These are phyloP conservation scores for Tetragonula clypearis DNA, from an alignment of 1,140 invertebrate species.

Conservation along the genomic window DNA sequence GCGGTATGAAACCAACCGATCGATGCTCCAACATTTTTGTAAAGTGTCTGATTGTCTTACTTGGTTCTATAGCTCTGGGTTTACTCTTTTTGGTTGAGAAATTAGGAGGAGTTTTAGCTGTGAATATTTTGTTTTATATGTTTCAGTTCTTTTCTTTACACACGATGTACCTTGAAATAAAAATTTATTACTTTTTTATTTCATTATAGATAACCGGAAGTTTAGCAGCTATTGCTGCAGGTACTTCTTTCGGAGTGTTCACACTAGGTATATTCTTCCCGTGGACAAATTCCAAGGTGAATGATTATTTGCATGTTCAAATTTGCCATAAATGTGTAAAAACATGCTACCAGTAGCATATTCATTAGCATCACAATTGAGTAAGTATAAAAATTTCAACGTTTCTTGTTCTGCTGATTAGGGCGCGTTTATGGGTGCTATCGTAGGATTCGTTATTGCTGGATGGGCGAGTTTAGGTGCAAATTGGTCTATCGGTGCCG, in stretches of 20 bases:
- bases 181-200: neutral
- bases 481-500: constrained; percentile 71
- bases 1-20: constrained; percentile 84
- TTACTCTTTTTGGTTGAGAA: constrained; percentile 88
- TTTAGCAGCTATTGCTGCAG: constrained; percentile 91
- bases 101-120: constrained; percentile 88
- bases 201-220: constrained; percentile 87
- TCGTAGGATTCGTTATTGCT: constrained; percentile 73
- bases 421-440: constrained; percentile 76
- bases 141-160: neutral
- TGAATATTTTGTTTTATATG: constrained; percentile 68
- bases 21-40: constrained; percentile 85
- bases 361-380: neutral
- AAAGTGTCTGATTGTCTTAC: constrained; percentile 84
- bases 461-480: constrained; percentile 77
- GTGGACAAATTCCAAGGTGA: constrained; percentile 88
- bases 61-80: constrained; percentile 85
- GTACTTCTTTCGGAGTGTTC: constrained; percentile 92
- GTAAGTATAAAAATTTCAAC: constrained; percentile 19
- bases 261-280: constrained; percentile 92
- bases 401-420: constrained; percentile 56
- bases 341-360: neutral
- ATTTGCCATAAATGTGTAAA: neutral
- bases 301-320: neutral
- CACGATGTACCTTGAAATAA: no score